Evolutionary conservation across 2,797 vertebrate species (phyloP).

Genomic region (Rhabdomys pumilio): DNA sequence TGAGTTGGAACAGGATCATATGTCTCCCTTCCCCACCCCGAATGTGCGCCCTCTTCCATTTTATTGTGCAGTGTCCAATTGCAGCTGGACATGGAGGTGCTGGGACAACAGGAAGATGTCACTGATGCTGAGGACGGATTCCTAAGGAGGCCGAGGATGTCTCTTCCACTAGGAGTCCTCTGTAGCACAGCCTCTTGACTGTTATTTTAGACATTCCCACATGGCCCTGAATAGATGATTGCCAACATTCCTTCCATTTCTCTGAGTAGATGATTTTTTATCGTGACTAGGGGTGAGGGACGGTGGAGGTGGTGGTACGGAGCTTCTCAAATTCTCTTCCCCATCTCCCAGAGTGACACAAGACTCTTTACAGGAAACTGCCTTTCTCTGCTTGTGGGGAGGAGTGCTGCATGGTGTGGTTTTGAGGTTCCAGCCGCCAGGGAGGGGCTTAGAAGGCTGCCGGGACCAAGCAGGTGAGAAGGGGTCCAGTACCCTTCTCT

Average conservation of each 20-base stretch:
- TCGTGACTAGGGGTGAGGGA: not conserved
- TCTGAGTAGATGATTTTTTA: slow-evolving; percentile 49
- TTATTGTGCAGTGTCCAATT: slow-evolving; percentile 62
- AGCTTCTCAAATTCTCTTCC: slow-evolving; percentile 48
- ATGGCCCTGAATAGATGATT: slow-evolving; percentile 44
- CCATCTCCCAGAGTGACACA: not conserved
- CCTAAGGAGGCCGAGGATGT: not conserved
- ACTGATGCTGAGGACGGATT: not conserved
- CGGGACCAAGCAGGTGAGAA: rapidly evolving
- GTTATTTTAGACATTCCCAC: slow-evolving; percentile 65
- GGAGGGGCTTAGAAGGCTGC: not conserved
- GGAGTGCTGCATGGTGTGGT: not conserved
- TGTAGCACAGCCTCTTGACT: not conserved
- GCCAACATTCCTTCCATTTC: slow-evolving; percentile 65
- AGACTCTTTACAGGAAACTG: slow-evolving; percentile 46
- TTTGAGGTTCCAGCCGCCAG: rapidly evolving
- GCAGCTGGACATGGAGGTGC: slow-evolving; percentile 47
- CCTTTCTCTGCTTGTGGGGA: not conserved
- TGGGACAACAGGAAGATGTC: not conserved
- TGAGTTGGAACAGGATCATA: slow-evolving; percentile 81
- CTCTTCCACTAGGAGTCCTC: slow-evolving; percentile 52
- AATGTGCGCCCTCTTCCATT: not conserved
- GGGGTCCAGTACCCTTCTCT: rapidly evolving
- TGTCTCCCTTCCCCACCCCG: slow-evolving; percentile 4
- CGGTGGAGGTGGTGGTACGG: not conserved